Evolutionary conservation across 2,888 invertebrate species (phyloP), one percentile per base, ranked within the genome.

Genomic region (Spisula solida): DNA sequence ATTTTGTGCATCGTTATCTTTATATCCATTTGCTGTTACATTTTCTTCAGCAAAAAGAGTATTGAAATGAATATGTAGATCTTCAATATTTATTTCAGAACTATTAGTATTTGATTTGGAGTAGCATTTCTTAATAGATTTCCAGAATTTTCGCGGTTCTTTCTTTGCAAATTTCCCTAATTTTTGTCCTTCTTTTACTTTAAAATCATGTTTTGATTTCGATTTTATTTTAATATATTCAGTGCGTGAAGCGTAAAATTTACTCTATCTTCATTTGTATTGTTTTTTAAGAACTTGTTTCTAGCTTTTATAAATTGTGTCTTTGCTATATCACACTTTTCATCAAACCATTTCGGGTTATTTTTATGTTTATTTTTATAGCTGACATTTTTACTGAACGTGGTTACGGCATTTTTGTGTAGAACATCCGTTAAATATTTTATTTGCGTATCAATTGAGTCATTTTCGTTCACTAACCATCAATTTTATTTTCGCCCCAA

Each of bases 1-100:
- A n/a, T 14, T 70, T 18, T 10, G 10, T n/a, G 16, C n/a, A 25
- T 10, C 25, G 25, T 70, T 25, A 10, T 10, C 20, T n/a, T 14
- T 12, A 25, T n/a, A n/a, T n/a, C n/a, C n/a, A n/a, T n/a, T n/a
- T n/a, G n/a, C n/a, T n/a, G n/a, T n/a, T n/a, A n/a, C n/a, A n/a
- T n/a, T n/a, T n/a, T n/a, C n/a, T n/a, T 70, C 70, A 70, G 20
- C 25, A 10, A 70, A 70, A n/a, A 70, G 25, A 18, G 16, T 70
- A 25, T 70, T 70, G 25, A 70, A 70, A 70, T 70, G 70, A 70
- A n/a, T 70, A n/a, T 70, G 25, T n/a, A 70, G n/a, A n/a, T 70
- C 70, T 70, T 70, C 70, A n/a, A 70, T 70, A 10, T 25, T 25
- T n/a, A 70, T 70, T 29, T 75, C 31, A 31, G n/a, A n/a, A 29